Evolutionary conservation across 1,140 invertebrate genomes (phyloP), one percentile per base, ranked within the genome.

Genomic region (Platorchestia sp.): DNA sequence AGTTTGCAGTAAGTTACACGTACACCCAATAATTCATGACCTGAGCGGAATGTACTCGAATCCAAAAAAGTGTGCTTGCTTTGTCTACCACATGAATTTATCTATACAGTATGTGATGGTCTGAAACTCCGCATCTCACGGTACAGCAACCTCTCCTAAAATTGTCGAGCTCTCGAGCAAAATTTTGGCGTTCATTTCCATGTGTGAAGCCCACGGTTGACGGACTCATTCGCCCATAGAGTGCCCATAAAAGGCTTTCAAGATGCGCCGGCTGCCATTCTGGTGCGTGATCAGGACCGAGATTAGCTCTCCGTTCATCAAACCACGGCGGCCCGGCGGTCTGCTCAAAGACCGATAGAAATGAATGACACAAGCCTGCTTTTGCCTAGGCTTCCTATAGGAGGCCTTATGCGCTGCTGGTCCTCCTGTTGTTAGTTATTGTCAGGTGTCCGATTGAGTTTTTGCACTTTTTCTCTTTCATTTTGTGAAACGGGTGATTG

Each of bases 301-400:
- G 91, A 93, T 93, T 93, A 93, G 91, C 91, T 93, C 91, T 44
- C 14, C 44, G 43, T 93, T 93, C 91, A 93, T 93, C 91, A 93
- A 93, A 93, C 87, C 87, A 43, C 87, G 41, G 91, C 91, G 91
- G 45, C 45, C 59, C 47, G 43, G 14, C 91, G 45, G 87, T 90
- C 43, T 40, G 45, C 91, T 47, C 43, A 93, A 45, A 45, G 91
- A 93, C 43, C 43, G 41, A 93, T 93, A n/a, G 36, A 93, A 93
- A 93, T 93, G 91, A 44, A 45, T 45, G 43, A 36, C 91, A 93
- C 91, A 93, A 44, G 41, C 40, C 43, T 93, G 91, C 36, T 93
- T 93, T 93, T 89, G 27, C 59, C 36, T 36, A 36, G 59, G 59
- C 59, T 75, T 75, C 59, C 10, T 75, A 75, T 75, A 75, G 59